Percentiles rank a stretch among this genome's conserved stretches.
Conservation (phyloP, 2,888 invertebrate species). For the Leucozona laternaria region DNA sequence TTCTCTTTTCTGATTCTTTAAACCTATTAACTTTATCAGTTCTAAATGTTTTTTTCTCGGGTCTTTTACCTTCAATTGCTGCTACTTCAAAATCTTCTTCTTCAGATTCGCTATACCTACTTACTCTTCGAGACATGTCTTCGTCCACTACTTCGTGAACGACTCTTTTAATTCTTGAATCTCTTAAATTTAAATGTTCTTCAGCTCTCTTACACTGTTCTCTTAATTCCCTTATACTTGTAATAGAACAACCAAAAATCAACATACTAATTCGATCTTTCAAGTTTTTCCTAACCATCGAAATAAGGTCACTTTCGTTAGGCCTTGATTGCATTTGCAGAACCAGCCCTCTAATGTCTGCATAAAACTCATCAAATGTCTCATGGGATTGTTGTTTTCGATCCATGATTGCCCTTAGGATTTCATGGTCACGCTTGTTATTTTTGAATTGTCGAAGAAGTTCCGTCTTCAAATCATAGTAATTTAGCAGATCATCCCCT, state of each 20-base stretch:
- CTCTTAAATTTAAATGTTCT: neutral
- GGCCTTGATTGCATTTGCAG: neutral
- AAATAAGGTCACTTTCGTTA: neutral
- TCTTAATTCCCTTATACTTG: neutral
- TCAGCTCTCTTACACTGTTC: neutral
- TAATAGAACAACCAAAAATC: constrained; percentile 4
- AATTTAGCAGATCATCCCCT: neutral
- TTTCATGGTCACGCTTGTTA: neutral
- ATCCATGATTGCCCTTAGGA: neutral
- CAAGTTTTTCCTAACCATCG: neutral
- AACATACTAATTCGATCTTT: neutral
- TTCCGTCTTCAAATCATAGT: too few relatives aligned
- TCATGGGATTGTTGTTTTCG: neutral
- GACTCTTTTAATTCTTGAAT: neutral
- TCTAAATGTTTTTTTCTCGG: neutral
- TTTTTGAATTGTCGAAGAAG: neutral
- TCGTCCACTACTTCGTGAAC: neutral
- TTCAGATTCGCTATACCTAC: neutral
- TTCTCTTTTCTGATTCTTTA: neutral
- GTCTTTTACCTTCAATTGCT: neutral
- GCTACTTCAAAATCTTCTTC: neutral
- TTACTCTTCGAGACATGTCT: neutral
- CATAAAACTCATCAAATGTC: neutral
- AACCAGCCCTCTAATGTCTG: neutral
- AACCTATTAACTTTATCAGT: neutral